These are phyloP conservation scores for Tachycineta bicolor DNA, from an alignment of 2,113 vertebrate species.

Conservation along the genomic window DNA sequence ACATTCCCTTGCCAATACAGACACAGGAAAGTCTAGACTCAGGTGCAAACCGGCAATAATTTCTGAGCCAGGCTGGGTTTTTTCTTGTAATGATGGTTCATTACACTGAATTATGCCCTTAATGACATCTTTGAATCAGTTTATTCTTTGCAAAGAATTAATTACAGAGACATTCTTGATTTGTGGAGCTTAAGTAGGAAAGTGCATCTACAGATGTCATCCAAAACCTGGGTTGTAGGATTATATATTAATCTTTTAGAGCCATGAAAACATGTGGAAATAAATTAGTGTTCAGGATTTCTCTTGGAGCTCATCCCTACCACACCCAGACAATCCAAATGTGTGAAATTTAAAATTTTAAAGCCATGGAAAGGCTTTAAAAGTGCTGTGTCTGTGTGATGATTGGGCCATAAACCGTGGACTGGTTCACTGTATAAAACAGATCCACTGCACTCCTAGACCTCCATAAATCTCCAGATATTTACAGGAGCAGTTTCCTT, in stretches of 20 bases:
- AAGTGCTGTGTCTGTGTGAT: background rate
- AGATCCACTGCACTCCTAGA: background rate
- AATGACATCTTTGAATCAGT: background rate
- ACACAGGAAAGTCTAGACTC: background rate
- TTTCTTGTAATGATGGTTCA: background rate
- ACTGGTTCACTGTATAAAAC: background rate
- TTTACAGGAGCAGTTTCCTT: background rate
- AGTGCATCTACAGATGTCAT: background rate
- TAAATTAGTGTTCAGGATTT: background rate
- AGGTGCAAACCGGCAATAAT: background rate
- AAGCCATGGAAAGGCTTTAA: background rate
- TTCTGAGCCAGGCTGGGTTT: background rate
- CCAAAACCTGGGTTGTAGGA: background rate
- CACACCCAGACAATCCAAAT: background rate
- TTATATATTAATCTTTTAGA: background rate
- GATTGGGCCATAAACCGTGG: background rate
- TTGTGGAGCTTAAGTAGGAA: background rate
- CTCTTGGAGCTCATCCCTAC: background rate
- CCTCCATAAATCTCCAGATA: background rate
- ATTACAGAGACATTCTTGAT: background rate
- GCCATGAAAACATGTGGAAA: background rate
- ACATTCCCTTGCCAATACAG: background rate
- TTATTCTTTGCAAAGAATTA: background rate
- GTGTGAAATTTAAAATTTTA: background rate
- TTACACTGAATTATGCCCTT: background rate